Evolutionary conservation across 2,113 vertebrate genomes (phyloP).

Genomic region (Aspiorhynchus laticeps): DNA sequence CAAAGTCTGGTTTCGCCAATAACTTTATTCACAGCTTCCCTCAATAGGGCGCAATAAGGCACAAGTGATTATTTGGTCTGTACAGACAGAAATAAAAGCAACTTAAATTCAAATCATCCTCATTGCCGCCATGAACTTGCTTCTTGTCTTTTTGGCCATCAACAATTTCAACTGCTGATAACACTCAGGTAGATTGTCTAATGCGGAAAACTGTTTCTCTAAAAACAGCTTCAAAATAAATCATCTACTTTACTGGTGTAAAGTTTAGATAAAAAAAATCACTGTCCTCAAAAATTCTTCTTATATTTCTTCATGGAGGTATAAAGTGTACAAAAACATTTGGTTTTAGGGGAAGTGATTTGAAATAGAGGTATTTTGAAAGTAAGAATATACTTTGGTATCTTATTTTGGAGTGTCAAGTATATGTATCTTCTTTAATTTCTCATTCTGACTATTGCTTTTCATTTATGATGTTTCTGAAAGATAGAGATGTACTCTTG

Average conservation of each 20-base stretch:
- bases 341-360: background rate
- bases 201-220: background rate
- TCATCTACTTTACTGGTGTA: background rate
- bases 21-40: conserved; percentile 46
- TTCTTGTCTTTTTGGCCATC: background rate
- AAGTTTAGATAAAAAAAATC: background rate
- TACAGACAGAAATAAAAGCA: background rate
- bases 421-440: background rate
- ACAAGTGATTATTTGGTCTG: conserved; percentile 14
- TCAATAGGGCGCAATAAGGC: background rate
- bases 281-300: background rate
- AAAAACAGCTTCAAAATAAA: background rate
- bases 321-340: background rate
- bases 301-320: background rate
- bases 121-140: background rate
- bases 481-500: conserved; percentile 87
- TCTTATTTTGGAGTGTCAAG: conserved; percentile 20
- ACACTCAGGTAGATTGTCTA: background rate
- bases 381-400: background rate
- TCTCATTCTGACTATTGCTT: background rate
- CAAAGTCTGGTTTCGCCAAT: conserved; percentile 18
- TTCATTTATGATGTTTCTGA: conserved; percentile 84
- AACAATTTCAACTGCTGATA: background rate
- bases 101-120: background rate
- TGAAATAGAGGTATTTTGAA: background rate